These are phyloP conservation scores for Antrozous pallidus DNA, from an alignment of 2,797 vertebrate species.

Conservation along the genomic window DNA sequence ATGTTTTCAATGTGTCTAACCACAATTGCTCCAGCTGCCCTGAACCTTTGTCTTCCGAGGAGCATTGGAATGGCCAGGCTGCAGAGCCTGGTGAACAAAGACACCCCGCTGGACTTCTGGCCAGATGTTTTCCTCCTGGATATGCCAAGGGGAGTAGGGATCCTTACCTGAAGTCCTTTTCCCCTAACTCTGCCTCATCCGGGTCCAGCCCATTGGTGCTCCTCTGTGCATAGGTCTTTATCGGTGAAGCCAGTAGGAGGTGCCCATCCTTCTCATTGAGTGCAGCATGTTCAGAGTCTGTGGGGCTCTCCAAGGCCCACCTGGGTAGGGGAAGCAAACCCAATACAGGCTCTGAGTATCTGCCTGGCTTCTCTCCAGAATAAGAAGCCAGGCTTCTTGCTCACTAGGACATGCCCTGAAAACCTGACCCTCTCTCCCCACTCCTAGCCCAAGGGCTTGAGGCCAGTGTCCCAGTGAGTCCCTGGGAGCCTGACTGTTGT, in stretches of 20 bases:
- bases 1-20: not conserved
- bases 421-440: not conserved
- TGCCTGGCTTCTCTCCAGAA: not conserved
- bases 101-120: not conserved
- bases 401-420: not conserved
- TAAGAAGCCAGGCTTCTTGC: not conserved
- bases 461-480: not conserved
- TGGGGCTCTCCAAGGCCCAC: conserved; percentile 80
- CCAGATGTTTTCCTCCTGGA: not conserved
- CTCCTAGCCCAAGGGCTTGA: not conserved
- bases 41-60: not conserved
- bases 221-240: conserved; percentile 93
- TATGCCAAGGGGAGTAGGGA: not conserved
- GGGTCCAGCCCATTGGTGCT: conserved; percentile 88
- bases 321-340: conserved; percentile 56
- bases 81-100: not conserved
- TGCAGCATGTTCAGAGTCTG: conserved; percentile 84
- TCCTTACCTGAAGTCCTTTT: conserved; percentile 89
- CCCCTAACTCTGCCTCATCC: conserved; percentile 76
- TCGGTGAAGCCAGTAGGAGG: conserved; percentile 89
- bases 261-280: conserved; percentile 90
- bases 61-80: not conserved
- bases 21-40: not conserved
- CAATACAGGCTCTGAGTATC: not conserved
- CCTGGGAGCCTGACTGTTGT: not conserved